Evolutionary conservation across 2,888 invertebrate genomes (phyloP).

Genomic region (Leucophenga maculata): DNA sequence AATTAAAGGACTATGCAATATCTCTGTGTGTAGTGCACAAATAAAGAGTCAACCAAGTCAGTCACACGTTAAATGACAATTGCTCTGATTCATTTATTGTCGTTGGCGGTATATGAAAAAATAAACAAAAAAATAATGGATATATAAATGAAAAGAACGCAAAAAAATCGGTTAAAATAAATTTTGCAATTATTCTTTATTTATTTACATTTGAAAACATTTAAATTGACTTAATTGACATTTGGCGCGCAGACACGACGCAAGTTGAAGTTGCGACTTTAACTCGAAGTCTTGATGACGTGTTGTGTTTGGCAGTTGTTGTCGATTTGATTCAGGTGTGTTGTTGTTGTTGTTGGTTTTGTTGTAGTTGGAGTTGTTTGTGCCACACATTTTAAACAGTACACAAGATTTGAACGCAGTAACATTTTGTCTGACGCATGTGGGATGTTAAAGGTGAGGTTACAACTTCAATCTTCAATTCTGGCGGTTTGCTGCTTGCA

Average conservation of each 20-base stretch:
- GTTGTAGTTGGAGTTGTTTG: constrained; percentile 2
- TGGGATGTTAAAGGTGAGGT: constrained; percentile 70
- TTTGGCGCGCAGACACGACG: constrained; percentile 34
- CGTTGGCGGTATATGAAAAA: constrained; percentile 9
- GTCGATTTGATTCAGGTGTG: constrained; percentile 53
- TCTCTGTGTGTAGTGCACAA: no score
- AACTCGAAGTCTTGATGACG: constrained; percentile 45
- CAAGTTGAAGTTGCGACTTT: neutral
- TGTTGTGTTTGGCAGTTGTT: constrained; percentile 51
- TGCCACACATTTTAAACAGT: constrained; percentile 15
- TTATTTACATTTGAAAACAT: constrained; percentile 43
- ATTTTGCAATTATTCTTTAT: constrained; percentile 26
- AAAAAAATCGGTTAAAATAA: constrained; percentile 22
- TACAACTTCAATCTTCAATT: constrained; percentile 30
- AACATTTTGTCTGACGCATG: constrained; percentile 51
- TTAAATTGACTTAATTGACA: constrained; percentile 54
- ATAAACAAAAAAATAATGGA: neutral
- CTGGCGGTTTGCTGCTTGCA: constrained; percentile 38
- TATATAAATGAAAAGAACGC: neutral
- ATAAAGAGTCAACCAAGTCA: neutral
- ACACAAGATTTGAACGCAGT: no score
- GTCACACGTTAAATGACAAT: constrained; percentile 12
- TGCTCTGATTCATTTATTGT: constrained; percentile 30
- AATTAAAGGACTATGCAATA: no score
- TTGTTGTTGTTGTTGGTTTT: constrained; percentile 30